phyloP scores from a whole-genome alignment of 1,140 invertebrate species.

The Camponotus floridanus region DNA sequence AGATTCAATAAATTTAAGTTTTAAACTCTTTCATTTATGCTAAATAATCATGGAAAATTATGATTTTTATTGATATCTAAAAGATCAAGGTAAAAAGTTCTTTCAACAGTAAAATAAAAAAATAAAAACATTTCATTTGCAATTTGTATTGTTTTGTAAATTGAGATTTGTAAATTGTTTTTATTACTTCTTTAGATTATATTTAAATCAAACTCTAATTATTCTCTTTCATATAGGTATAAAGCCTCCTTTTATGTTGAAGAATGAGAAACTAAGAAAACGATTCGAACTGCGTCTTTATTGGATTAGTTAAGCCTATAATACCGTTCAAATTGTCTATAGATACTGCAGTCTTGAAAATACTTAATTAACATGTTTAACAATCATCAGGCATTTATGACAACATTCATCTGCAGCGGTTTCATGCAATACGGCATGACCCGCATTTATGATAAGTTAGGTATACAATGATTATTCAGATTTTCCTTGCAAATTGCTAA shows the following conservation, averaged over 20 bases:
- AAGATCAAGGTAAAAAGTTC: no score
- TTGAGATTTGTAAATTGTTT: no score
- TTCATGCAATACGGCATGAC: background rate
- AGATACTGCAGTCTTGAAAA: slow-evolving; percentile 4
- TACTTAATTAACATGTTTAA: slow-evolving; percentile 40
- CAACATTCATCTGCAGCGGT: slow-evolving; percentile 10
- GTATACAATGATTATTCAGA: background rate
- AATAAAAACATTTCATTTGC: background rate
- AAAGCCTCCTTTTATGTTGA: background rate
- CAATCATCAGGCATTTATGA: slow-evolving; percentile 22
- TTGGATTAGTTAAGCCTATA: background rate
- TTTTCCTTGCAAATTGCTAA: slow-evolving; percentile 11
- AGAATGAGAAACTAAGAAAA: background rate
- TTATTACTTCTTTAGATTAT: background rate
- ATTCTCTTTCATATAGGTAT: background rate
- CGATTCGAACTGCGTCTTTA: background rate
- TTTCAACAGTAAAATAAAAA: background rate
- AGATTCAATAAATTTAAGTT: no score
- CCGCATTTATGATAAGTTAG: background rate
- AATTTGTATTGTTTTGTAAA: background rate
- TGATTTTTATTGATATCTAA: no score
- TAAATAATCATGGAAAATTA: no score
- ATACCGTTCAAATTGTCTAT: background rate
- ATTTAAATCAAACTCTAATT: background rate
- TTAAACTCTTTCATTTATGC: no score